phyloP scores from a whole-genome alignment of 2,888 invertebrate species.

The Hirtodrosophila histrioides region DNA sequence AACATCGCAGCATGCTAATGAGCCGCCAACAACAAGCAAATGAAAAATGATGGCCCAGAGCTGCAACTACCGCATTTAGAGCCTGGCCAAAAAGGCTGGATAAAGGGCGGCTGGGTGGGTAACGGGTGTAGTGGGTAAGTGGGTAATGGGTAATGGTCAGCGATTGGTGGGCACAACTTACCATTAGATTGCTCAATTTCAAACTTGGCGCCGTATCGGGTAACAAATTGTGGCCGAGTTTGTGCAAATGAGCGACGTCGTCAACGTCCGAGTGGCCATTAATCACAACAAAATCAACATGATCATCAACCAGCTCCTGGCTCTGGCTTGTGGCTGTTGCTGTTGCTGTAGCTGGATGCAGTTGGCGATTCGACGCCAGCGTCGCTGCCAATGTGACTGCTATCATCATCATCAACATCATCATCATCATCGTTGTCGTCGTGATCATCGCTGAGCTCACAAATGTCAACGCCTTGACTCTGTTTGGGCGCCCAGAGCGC shows the following conservation, averaged over 20 bases:
- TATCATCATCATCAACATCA: constrained; percentile 39
- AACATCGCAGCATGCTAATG: constrained; percentile 70
- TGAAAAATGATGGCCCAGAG: constrained; percentile 54
- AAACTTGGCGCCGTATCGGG: constrained; percentile 83
- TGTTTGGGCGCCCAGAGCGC: constrained; percentile 35
- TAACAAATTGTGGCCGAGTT: constrained; percentile 75
- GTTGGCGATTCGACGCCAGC: constrained; percentile 57
- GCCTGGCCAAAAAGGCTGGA: constrained; percentile 22
- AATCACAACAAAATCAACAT: constrained; percentile 72
- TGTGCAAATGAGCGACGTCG: constrained; percentile 54
- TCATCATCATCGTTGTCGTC: constrained; percentile 53
- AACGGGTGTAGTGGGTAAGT: constrained; percentile 3
- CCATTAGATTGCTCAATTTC: constrained; percentile 84
- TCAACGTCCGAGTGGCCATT: constrained; percentile 59
- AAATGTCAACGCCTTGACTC: constrained; percentile 71
- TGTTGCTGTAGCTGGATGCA: constrained; percentile 30
- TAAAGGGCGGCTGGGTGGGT: neutral
- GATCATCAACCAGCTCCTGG: constrained; percentile 71
- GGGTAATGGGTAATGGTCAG: neutral
- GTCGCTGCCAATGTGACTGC: constrained; percentile 59
- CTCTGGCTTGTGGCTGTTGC: constrained; percentile 50
- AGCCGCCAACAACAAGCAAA: constrained; percentile 52
- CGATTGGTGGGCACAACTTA: constrained; percentile 68
- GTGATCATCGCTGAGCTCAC: constrained; percentile 66
- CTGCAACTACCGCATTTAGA: constrained; percentile 44